These are phyloP conservation scores for Lordiphosa collinella DNA, from an alignment of 1,140 invertebrate species.

Conservation along the genomic window DNA sequence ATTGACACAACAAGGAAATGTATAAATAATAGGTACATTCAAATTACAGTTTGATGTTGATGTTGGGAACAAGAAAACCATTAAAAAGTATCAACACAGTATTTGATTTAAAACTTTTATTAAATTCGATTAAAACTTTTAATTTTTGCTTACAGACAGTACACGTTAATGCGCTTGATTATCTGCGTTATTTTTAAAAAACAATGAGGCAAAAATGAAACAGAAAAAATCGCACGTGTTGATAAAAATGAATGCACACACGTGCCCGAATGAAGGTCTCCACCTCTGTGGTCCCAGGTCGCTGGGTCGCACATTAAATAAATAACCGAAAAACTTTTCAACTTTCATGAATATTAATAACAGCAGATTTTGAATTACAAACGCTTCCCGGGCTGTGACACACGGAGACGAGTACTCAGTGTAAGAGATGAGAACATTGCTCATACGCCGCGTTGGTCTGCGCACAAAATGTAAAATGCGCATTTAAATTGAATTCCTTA, in stretches of 20 bases:
- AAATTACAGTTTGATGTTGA: slow-evolving; percentile 46
- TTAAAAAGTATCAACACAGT: slow-evolving; percentile 24
- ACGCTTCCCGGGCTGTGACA: slow-evolving; percentile 2
- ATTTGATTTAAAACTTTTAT: slow-evolving; percentile 42
- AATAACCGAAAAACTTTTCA: slow-evolving; percentile 57
- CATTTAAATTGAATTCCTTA: slow-evolving; percentile 64
- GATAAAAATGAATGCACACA: slow-evolving; percentile 42
- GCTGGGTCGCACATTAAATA: slow-evolving; percentile 34
- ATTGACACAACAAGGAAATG: slow-evolving; percentile 19
- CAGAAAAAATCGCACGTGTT: slow-evolving; percentile 37
- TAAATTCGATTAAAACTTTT: slow-evolving; percentile 47
- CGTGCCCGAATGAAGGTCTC: slow-evolving; percentile 8
- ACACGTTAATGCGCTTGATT: slow-evolving; percentile 32
- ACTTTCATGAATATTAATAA: slow-evolving; percentile 60
- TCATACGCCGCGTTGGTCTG: slow-evolving; percentile 33
- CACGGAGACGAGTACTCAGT: too few species aligned
- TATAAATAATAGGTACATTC: slow-evolving; percentile 36
- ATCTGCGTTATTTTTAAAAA: slow-evolving; percentile 41
- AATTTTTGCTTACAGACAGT: neutral
- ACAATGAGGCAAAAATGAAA: neutral
- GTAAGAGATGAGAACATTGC: slow-evolving; percentile 15
- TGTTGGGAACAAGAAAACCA: neutral
- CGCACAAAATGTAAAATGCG: slow-evolving; percentile 49
- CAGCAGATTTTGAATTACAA: slow-evolving; percentile 40
- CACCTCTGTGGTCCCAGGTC: neutral